Evolutionary conservation across 2,113 vertebrate species (phyloP), one percentile per base, ranked within the genome.

Genomic region (Platycercus adscitus): DNA sequence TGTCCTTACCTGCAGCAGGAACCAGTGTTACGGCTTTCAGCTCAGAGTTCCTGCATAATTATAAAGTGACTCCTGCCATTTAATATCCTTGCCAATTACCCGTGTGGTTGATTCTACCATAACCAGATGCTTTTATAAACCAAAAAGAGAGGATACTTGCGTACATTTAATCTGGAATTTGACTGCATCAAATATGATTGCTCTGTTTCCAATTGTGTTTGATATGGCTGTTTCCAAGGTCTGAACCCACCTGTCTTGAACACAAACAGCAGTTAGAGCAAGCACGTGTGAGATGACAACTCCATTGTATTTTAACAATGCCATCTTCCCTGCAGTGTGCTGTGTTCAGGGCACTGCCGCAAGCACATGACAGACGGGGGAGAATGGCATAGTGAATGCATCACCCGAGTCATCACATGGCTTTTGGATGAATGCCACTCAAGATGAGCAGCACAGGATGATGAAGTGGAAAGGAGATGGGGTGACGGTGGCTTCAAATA

Each of bases 371-470:
- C 19, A 68, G 23, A 17, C 0, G 2, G 19, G 1, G 2, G 9
- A 19, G 35, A 37, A 50, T 4, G 7, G 43, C 47, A 21, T 0
- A 17, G 64, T 3, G 49, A 80, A 17, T 1, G 0, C 8, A 44
- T 31, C 58, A 29, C 41, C 39, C 43, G 16, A 41, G 29, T 26
- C 2, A 8, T 72, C 87, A n/a, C 31, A 17, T 0, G 4, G 33
- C 73, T 73, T 88, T 85, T 83, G 73, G 50, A 75, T 16, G 47
- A 73, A 90, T 17, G 79, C 52, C 28, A 11, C 58, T 55, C 2
- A 13, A 60, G 49, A 78, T 33, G 44, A 90, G 81, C 16, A 76
- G 84, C 71, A n/a, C 0, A 2, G 47, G 65, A 75, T 60, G 39
- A 66, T 10, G n/a, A 66, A 77, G 46, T 6, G 13, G 25, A 46